Evolutionary conservation across 2,888 invertebrate genomes (phyloP).

Genomic region (Eurois occulta): DNA sequence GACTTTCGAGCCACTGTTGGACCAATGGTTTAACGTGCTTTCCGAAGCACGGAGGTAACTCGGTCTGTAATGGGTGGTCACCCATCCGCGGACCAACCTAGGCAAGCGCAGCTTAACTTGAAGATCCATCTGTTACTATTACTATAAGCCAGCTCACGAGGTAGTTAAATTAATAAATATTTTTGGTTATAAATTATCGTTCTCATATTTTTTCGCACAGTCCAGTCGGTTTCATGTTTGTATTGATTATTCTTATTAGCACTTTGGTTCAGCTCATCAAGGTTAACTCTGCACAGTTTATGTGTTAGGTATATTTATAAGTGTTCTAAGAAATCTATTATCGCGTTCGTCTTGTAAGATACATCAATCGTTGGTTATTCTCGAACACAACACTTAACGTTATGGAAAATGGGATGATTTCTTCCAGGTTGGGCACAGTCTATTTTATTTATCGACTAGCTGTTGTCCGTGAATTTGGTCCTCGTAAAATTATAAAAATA

Average conservation of each 20-base stretch:
- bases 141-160: too few relatives aligned
- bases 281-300: not conserved
- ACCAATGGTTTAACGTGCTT: too few relatives aligned
- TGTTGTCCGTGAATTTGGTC: too few relatives aligned
- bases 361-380: not conserved
- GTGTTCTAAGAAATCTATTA: conserved; percentile 1
- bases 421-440: not conserved
- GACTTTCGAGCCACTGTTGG: too few relatives aligned
- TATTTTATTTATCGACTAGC: not conserved
- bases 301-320: not conserved
- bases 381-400: not conserved
- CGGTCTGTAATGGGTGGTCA: too few relatives aligned
- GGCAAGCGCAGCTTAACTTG: too few relatives aligned
- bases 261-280: not conserved
- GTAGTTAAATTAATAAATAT: not conserved
- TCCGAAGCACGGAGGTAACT: too few relatives aligned
- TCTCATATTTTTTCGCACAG: conserved; percentile 1
- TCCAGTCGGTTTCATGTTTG: not conserved
- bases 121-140: too few relatives aligned
- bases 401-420: not conserved
- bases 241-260: not conserved
- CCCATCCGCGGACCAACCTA: too few relatives aligned
- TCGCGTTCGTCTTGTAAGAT: not conserved
- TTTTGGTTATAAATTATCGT: not conserved
- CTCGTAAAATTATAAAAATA: too few relatives aligned